Evolutionary conservation across 2,797 vertebrate species (phyloP), one percentile per base, ranked within the genome.

Genomic region (Tapirus indicus): DNA sequence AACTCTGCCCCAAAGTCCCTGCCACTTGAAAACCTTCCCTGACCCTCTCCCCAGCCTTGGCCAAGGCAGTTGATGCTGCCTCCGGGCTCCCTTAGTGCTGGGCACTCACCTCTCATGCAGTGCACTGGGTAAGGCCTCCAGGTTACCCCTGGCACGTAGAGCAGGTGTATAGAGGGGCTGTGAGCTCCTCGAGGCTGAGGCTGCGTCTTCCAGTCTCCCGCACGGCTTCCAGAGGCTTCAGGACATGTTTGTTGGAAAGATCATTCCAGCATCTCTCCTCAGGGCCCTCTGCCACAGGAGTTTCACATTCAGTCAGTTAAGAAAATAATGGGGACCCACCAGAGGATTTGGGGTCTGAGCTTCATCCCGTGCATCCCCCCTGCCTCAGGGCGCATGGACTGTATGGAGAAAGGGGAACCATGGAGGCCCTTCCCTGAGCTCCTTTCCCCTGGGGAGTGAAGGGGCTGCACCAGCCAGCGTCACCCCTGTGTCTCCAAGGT

Each of bases 91-190:
- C 74, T 44, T 23, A 2, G 0, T 41, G 35, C 71, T 10, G 9
- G n/a, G 12, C 60, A 18, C 32, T 77, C 79, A 41, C 35, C 60
- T 80, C 29, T 56, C 11, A 0, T 32, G 17, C 62, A 71, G 4
- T 20, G 21, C 32, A 0, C 27, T 1, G 44, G 35, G 18, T 16
- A 38, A 49, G 44, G 69, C 82, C 88, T 74, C 47, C 38, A 17
- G 56, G 71, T 62, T 20, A 21, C 47, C 78, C 18, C 52, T 21
- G 62, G n/a, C 4, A 0, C 1, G 0, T 13, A 18, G 69, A 29
- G 41, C 27, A 17, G 49, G 47, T 2, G 0, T 11, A 18, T 6
- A 32, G 35, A 21, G 3, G 12, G 5, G 49, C 77, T 11, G 0
- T 32, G 82, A 74, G 29, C 3, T 1, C 27, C 58, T 44, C 7